Base-by-base conservation (phyloP, 2,888 invertebrate genomes). In the Drosophila subquinaria region DNA sequence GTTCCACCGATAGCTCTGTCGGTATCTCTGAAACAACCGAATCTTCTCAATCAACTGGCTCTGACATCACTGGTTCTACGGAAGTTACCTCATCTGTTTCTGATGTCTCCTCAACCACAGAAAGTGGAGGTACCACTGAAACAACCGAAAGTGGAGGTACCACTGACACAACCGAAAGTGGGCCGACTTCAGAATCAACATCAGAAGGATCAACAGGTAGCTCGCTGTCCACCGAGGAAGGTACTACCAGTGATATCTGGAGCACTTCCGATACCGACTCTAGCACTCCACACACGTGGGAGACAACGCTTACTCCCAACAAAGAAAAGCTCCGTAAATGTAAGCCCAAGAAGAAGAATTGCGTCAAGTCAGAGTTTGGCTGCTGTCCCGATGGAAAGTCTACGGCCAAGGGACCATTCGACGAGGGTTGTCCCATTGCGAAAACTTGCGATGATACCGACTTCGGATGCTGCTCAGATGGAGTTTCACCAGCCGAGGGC, bases 361-460 rank as follows among this genome's bases (percentile, higher is more conserved):
- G 97, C 84, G 93, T 93, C 13, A 94, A 93, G 11, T 94, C 95
- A 9, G 92, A 94, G 81, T 97, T 95, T 89, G 98, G 98, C 4
- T 98, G 98, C 90, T 98, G 98, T 90, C 95, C 96, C 33, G 97
- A 98, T 92, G 95, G 95, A 43, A 94, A 95, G 71, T 96, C 96
- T 0, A 90, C 94, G 6, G 98, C 98, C 10, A 94, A 94, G 84
- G 98, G 97, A 87, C 97, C 97, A 11, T 97, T 97, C 81, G 96
- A 95, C 62, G 94, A 95, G 93, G 97, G 96, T 33, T 97, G 97
- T 88, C 94, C 94, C 0, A 94, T 94, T 60, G 95, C 95, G 0
- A 94, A 95, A 74, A 97, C 96, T 0, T 98, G 98, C 86, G 94
- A 95, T 36, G 96, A 97, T 60, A 95, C 97, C 0, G 93, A 94